These are phyloP conservation scores for Malacoctenus gilli DNA, from an alignment of 2,797 vertebrate species.

Conservation along the genomic window DNA sequence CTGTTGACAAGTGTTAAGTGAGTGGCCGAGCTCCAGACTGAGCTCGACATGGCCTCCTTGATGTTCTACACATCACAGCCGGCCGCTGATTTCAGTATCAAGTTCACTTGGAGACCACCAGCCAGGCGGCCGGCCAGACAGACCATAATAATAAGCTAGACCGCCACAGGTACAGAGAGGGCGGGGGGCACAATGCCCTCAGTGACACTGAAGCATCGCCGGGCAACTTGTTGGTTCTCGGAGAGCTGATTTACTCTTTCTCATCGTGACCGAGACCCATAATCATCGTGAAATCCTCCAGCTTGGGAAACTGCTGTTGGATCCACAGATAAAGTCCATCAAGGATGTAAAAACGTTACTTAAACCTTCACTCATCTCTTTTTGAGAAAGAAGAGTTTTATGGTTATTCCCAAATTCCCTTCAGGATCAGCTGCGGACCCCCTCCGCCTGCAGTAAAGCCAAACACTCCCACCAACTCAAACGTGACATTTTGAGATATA, in stretches of 20 bases:
- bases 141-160: slow-evolving; percentile 71
- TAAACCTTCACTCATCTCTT: too few species aligned
- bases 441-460: too few species aligned
- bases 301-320: too few species aligned
- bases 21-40: slow-evolving; percentile 65
- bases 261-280: too few species aligned
- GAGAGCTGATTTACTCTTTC: not conserved
- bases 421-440: too few species aligned
- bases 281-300: too few species aligned
- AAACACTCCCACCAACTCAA: too few species aligned
- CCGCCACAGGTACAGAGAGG: slow-evolving; percentile 48
- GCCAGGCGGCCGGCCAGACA: slow-evolving; percentile 66
- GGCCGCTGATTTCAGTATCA: slow-evolving; percentile 75
- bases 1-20: slow-evolving; percentile 81
- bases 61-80: slow-evolving; percentile 53
- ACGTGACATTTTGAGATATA: too few species aligned
- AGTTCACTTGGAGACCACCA: slow-evolving; percentile 76
- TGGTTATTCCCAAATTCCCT: too few species aligned
- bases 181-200: slow-evolving; percentile 36
- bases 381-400: too few species aligned
- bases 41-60: slow-evolving; percentile 40
- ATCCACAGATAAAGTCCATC: too few species aligned
- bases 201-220: slow-evolving; percentile 57
- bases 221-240: not conserved
- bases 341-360: too few species aligned